Evolutionary conservation across 2,797 vertebrate species (phyloP).

Genomic region (Lacerta viridis): DNA sequence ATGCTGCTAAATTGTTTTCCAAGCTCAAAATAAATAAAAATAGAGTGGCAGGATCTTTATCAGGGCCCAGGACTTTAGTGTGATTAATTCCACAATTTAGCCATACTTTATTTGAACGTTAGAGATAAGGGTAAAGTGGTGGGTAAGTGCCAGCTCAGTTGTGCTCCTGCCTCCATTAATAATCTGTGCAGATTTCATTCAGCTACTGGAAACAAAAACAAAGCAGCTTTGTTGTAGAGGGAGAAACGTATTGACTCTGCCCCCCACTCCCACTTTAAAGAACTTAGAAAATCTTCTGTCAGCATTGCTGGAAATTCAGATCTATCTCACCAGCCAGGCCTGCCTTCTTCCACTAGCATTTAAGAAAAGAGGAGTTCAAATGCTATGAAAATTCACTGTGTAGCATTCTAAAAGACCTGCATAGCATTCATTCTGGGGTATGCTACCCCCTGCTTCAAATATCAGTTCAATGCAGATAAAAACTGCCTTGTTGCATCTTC

Average conservation of each 20-base stretch:
- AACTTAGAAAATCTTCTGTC: constrained; percentile 33
- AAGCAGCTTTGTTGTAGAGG: constrained; percentile 23
- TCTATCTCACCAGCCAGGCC: constrained; percentile 30
- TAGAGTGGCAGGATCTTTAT: constrained; percentile 59
- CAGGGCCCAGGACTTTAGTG: constrained; percentile 56
- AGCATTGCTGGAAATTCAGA: constrained; percentile 46
- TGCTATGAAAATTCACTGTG: neutral
- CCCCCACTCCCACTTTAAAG: neutral
- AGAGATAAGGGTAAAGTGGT: constrained; percentile 64
- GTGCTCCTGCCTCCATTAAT: constrained; percentile 54
- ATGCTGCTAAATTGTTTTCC: constrained; percentile 66
- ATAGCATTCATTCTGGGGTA: neutral
- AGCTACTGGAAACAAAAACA: constrained; percentile 57
- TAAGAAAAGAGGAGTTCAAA: constrained; percentile 35
- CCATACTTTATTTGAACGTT: constrained; percentile 56
- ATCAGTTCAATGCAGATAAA: neutral
- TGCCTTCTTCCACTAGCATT: constrained; percentile 18
- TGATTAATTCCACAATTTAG: constrained; percentile 74
- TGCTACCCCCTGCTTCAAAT: neutral
- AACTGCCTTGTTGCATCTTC: neutral
- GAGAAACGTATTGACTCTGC: constrained; percentile 36
- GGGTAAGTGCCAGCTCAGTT: constrained; percentile 56
- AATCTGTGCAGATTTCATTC: constrained; percentile 42
- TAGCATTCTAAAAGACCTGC: neutral
- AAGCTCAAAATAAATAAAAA: constrained; percentile 69